Evolutionary conservation across 2,797 vertebrate species (phyloP), one percentile per base, ranked within the genome.

Genomic region (Protonibea diacanthus): DNA sequence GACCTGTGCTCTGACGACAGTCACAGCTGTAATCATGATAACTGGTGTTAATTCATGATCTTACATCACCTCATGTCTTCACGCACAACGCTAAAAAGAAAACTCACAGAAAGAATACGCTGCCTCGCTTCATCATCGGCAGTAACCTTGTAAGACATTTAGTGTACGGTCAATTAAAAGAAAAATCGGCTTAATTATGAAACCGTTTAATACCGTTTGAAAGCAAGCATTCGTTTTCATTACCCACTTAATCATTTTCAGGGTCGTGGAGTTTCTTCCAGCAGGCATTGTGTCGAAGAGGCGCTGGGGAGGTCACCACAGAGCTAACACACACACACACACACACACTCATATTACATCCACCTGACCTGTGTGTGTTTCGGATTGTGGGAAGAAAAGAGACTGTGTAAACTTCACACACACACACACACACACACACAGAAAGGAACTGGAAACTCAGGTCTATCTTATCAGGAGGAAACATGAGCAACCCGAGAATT

Each of bases 31-130:
- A 63, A 82, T 74, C 21, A 0, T 57, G 65, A 58, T 86, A 85
- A 84, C 78, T 82, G 76, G 27, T 62, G 52, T 79, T 76, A 82
- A 12, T 59, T 76, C 27, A 29, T 73, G 69, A 33, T 53, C 63
- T 65, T 47, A 33, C 40, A 20, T 45, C 1, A 13, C 33, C 25
- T 61, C 71, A 15, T 25, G 59, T 57, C 42, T 47, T 33, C 51
- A 53, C 67, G 62, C 38, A 62, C 71, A 45, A 42, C 6, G 1
- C 62, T 8, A 33, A 9, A 8, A 33, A 9, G 33, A 33, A 33
- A 33, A 9, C 7, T 17, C n/a, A 4, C 67, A 52, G 18, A 45
- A 27, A 48, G 14, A 57, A 8, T 1, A 38, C 14, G 56, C 20
- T 47, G 38, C 61, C 62, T 29, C 20, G 11, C 58, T 56, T 7